Evolutionary conservation across 2,888 invertebrate genomes (phyloP), one percentile per base, ranked within the genome.

Genomic region (Orthonevra nobilis): DNA sequence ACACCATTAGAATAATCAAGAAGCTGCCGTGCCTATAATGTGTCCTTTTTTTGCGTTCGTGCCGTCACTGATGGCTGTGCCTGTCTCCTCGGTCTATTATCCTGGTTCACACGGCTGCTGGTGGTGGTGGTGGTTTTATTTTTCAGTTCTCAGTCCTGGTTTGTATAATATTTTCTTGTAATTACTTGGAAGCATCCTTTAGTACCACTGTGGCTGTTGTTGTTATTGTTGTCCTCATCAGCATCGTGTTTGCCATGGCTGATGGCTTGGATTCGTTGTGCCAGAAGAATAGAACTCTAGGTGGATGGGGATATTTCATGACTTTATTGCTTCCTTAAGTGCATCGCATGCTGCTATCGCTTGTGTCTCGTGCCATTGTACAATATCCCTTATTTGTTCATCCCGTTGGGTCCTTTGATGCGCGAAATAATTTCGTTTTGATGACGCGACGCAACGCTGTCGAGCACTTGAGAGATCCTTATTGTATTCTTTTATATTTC

Each of bases 1-100:
- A 72, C 77, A 72, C 54, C 77, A 79, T 79, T 66, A 72, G 72
- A 72, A 60, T 66, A 46, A 34, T 34, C 64, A 54, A 64, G 38
- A 19, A 52, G 50, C 44, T 40, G 26, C 32, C 30, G 9, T 40
- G 28, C 10, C 30, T n/a, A 14, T 50, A 34, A n/a, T 20, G 19
- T 4, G 52, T 10, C 3, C 23, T 52, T 10, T 32, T 48, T 12
- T 32, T 36, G 19, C 12, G 17, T 34, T 34, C n/a, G n/a, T n/a
- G n/a, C n/a, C n/a, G n/a, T n/a, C n/a, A n/a, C n/a, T n/a, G n/a
- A n/a, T n/a, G n/a, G n/a, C n/a, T n/a, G n/a, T n/a, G n/a, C n/a
- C n/a, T n/a, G n/a, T n/a, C n/a, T n/a, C n/a, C n/a, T n/a, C n/a
- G n/a, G n/a, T n/a, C n/a, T n/a, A n/a, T n/a, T n/a, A n/a, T n/a